Conservation (phyloP, 2,113 vertebrate genomes). For the Phalacrocorax pelagicus region DNA sequence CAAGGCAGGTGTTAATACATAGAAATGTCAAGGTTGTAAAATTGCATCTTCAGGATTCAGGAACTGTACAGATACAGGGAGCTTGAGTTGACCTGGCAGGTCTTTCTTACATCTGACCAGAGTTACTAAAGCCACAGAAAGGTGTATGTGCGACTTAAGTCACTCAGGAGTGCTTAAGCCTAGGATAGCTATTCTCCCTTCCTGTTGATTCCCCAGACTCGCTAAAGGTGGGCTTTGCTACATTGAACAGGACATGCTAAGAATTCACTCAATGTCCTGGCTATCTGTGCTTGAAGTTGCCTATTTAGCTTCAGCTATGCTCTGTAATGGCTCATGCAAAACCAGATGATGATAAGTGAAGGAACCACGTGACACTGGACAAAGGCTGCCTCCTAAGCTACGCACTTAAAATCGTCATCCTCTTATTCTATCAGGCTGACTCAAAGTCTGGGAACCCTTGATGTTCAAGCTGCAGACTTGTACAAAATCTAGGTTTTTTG, state of each 20-base stretch:
- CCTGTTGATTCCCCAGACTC: not conserved
- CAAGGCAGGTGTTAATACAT: not conserved
- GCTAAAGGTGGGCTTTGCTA: not conserved
- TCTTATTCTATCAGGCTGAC: not conserved
- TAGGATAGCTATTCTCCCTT: not conserved
- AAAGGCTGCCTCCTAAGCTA: not conserved
- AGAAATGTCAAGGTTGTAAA: not conserved
- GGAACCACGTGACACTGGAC: not conserved
- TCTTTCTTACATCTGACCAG: not conserved
- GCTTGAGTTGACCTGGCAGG: not conserved
- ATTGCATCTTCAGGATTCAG: not conserved
- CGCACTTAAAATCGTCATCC: not conserved
- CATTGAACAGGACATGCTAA: rapidly evolving
- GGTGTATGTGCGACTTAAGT: not conserved
- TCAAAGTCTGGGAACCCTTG: not conserved
- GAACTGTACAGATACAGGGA: not conserved
- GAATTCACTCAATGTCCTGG: not conserved
- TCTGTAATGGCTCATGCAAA: not conserved
- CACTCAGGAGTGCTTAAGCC: not conserved
- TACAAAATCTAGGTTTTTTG: not conserved
- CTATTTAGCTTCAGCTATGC: not conserved
- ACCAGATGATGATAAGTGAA: not conserved
- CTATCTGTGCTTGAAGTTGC: not conserved
- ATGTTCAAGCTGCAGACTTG: not conserved
- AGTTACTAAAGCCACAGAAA: not conserved